These are phyloP conservation scores for Poeciliopsis retropinna DNA, from an alignment of 2,113 vertebrate species.

Conservation along the genomic window DNA sequence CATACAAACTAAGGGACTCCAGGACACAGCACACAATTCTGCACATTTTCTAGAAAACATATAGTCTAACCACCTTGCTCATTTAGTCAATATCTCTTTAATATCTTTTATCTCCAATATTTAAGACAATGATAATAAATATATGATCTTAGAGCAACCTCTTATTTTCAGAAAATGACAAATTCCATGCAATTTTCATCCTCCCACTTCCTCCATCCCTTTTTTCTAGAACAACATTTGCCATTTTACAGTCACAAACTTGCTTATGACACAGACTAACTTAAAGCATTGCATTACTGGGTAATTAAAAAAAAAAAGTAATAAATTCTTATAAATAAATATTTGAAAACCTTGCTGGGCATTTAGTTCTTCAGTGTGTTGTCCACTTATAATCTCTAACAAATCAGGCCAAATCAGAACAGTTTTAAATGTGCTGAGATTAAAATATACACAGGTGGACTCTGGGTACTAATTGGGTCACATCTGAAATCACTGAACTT, in stretches of 20 bases:
- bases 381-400: background rate
- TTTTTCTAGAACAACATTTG: background rate
- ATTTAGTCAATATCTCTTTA: too few species aligned
- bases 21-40: background rate
- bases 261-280: background rate
- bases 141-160: background rate
- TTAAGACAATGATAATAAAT: too few species aligned
- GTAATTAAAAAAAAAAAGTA: too few species aligned
- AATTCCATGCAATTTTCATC: background rate
- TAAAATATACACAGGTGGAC: background rate
- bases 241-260: background rate
- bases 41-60: background rate
- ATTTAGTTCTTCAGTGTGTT: background rate
- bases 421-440: background rate
- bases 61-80: background rate
- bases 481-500: too few species aligned
- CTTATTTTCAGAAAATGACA: background rate
- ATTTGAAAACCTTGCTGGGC: background rate
- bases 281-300: background rate
- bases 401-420: too few species aligned
- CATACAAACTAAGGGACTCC: background rate
- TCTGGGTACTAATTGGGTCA: background rate
- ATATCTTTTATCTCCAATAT: too few species aligned
- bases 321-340: background rate
- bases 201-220: background rate